A percentile compares a stretch with the other conserved stretches of the same genome.
phyloP scores from a whole-genome alignment of 2,888 invertebrate genomes.

The Lissonota sp. region DNA sequence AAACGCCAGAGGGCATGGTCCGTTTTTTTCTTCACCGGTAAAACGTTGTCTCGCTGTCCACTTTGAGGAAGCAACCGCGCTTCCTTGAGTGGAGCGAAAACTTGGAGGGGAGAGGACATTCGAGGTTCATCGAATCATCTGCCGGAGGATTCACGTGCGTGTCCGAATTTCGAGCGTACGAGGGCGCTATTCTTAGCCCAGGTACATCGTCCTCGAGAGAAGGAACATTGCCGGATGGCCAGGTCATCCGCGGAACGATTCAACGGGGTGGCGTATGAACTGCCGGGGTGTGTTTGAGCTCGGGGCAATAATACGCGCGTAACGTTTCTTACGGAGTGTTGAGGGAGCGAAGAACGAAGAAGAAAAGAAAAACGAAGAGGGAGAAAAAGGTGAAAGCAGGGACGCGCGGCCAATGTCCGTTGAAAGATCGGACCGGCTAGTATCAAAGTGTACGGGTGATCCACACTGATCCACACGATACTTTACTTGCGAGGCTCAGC shows the following conservation, averaged over 20 bases:
- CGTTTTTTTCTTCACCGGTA: constrained; percentile 2
- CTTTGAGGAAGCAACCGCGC: constrained; percentile 22
- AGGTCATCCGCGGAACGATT: constrained; percentile 29
- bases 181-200: constrained; percentile 25
- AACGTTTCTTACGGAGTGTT: constrained; percentile 30
- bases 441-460: constrained; percentile 25
- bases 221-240: constrained; percentile 47
- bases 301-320: constrained; percentile 25
- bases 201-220: constrained; percentile 49
- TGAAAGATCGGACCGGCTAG: constrained; percentile 57
- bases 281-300: constrained; percentile 6
- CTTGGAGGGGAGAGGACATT: constrained; percentile 39
- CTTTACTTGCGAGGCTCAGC: constrained; percentile 22
- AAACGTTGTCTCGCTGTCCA: constrained; percentile 35
- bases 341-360: neutral
- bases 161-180: constrained; percentile 1
- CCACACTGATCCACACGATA: constrained; percentile 6
- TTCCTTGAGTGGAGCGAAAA: neutral
- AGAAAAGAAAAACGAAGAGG: constrained; percentile 18
- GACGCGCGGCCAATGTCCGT: constrained; percentile 60
- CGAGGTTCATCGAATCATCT: constrained; percentile 56
- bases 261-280: constrained; percentile 40
- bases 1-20: constrained; percentile 59
- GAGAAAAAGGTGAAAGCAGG: constrained; percentile 44
- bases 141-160: constrained; percentile 21